Conservation (phyloP, 1,140 invertebrate species). For the Bombus waltoni region DNA sequence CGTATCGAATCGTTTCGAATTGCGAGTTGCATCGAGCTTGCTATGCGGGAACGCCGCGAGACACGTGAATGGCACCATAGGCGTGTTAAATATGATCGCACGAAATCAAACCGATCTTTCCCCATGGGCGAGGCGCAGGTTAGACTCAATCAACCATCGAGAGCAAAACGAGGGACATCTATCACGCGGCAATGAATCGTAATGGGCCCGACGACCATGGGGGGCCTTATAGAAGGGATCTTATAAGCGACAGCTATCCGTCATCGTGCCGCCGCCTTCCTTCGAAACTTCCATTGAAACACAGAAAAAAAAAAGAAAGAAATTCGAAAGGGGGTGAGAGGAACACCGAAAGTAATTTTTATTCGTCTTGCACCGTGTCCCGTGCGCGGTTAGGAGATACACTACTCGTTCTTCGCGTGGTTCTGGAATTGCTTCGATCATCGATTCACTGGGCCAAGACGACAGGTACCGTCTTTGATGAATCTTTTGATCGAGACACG, state of each 20-base stretch:
- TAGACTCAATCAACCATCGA: constrained; percentile 68
- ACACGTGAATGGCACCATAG: constrained; percentile 52
- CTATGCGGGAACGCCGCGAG: constrained; percentile 34
- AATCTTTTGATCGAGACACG: background rate
- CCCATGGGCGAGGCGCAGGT: constrained; percentile 47
- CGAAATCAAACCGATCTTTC: constrained; percentile 60
- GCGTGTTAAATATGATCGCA: constrained; percentile 59
- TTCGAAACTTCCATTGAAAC: constrained; percentile 30
- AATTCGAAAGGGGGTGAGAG: background rate
- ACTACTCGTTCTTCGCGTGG: background rate
- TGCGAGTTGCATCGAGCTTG: background rate
- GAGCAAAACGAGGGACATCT: constrained; percentile 67
- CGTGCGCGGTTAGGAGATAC: background rate
- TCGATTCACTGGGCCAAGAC: background rate
- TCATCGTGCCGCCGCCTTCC: constrained; percentile 61
- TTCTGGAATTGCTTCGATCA: background rate
- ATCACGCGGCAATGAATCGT: constrained; percentile 69
- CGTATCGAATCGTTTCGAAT: constrained; percentile 22
- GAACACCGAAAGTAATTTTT: constrained; percentile 38
- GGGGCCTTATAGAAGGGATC: constrained; percentile 44
- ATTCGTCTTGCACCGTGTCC: background rate
- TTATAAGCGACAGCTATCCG: constrained; percentile 68
- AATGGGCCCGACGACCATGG: constrained; percentile 59
- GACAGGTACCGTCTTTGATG: background rate
- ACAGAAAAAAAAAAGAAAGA: background rate